A percentile compares a stretch with the other conserved stretches of the same genome.
phyloP scores from a whole-genome alignment of 2,113 vertebrate species.

The Sakesphorus luctuosus region DNA sequence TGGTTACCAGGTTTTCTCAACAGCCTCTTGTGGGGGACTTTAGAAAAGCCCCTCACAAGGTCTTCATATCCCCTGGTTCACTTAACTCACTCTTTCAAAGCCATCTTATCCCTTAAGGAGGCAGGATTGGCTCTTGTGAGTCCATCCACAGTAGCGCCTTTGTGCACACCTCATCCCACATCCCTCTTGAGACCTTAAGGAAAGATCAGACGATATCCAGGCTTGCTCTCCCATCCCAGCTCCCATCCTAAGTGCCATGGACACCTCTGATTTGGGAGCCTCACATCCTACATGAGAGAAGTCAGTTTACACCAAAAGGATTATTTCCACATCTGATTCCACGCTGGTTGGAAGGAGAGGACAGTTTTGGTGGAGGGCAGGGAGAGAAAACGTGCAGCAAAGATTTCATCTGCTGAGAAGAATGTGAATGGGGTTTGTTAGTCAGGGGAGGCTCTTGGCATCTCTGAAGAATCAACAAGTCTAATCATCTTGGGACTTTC shows the following conservation, averaged over 20 bases:
- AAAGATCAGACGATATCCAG: background rate
- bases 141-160: background rate
- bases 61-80: background rate
- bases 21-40: background rate
- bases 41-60: background rate
- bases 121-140: background rate
- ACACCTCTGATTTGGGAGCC: background rate
- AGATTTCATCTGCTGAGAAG: background rate
- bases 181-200: background rate
- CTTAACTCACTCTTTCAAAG: background rate
- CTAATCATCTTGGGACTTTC: constrained; percentile 24
- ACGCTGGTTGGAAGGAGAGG: background rate
- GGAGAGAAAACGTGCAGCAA: background rate
- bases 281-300: rapidly evolving
- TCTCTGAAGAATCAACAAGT: constrained; percentile 2
- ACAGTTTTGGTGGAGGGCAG: background rate
- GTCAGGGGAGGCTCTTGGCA: background rate
- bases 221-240: background rate
- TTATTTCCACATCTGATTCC: background rate
- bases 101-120: background rate
- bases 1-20: background rate
- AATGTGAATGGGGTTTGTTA: background rate
- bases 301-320: background rate
- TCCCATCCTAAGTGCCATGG: background rate
- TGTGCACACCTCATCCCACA: background rate